These are phyloP conservation scores for Glareola pratincola DNA, from an alignment of 2,113 vertebrate genomes.

Conservation along the genomic window DNA sequence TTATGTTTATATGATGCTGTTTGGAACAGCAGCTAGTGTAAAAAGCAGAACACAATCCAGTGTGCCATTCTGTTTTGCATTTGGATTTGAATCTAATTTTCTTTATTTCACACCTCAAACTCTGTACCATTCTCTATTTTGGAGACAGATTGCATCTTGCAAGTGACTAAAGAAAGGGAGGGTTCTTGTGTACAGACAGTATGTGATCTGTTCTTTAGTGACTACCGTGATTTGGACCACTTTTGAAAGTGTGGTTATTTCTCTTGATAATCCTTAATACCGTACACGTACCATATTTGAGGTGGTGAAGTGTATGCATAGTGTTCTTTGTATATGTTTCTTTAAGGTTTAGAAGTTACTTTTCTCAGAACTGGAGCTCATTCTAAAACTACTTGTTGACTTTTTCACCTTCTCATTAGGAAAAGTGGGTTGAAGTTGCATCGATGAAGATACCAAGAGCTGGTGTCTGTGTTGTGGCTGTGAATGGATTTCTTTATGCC, in stretches of 20 bases:
- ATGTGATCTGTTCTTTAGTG: background rate
- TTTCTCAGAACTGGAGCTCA: background rate
- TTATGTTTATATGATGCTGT: background rate
- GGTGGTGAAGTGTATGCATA: background rate
- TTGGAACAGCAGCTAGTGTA: background rate
- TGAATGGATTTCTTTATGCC: slow-evolving; percentile 92
- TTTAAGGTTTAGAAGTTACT: background rate
- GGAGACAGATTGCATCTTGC: background rate
- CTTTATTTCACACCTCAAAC: background rate
- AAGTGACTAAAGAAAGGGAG: background rate
- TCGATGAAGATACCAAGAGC: slow-evolving; percentile 89
- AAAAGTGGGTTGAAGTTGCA: slow-evolving; percentile 93
- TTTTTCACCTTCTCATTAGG: slow-evolving; percentile 73
- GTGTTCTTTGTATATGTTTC: background rate
- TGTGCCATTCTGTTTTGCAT: background rate
- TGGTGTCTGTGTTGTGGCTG: slow-evolving; percentile 88
- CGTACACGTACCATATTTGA: background rate
- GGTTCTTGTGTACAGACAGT: background rate
- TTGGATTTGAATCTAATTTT: background rate
- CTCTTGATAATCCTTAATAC: background rate
- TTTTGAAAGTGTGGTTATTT: background rate
- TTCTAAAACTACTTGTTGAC: background rate
- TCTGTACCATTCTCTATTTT: background rate
- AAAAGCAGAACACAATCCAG: background rate
- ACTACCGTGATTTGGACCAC: background rate